A percentile compares a stretch with the other conserved stretches of the same genome.
Evolutionary conservation across 1,140 invertebrate species (phyloP).

Genomic region (Rhopalosiphum padi): DNA sequence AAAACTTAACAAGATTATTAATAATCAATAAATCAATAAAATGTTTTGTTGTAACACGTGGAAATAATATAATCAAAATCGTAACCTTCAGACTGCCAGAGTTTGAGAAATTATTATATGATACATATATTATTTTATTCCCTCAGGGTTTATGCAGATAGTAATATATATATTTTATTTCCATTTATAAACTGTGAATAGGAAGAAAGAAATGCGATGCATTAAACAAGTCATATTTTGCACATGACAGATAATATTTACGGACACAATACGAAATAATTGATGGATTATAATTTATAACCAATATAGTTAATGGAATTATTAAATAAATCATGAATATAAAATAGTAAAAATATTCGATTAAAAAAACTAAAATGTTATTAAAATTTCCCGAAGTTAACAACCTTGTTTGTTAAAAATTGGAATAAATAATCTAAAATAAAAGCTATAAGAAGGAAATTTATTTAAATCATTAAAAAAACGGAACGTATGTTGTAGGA

Average conservation of each 20-base stretch:
- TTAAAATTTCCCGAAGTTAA: neutral
- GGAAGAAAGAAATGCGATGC: neutral
- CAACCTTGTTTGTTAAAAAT: neutral
- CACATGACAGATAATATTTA: neutral
- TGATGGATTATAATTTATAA: neutral
- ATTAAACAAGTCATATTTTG: neutral
- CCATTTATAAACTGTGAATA: neutral
- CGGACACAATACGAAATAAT: neutral
- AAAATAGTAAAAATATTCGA: neutral
- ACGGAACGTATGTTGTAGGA: neutral
- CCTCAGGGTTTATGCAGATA: neutral
- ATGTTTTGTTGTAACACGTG: neutral
- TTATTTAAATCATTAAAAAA: neutral
- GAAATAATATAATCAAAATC: neutral
- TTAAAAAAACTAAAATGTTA: neutral
- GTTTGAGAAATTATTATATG: neutral
- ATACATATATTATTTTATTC: neutral
- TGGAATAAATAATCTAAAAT: neutral
- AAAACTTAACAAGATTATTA: neutral
- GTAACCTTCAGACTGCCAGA: neutral
- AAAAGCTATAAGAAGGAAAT: neutral
- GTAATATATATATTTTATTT: neutral
- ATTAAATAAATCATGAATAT: neutral
- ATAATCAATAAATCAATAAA: slow-evolving; percentile 1
- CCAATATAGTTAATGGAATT: neutral